A percentile compares a stretch with the other conserved stretches of the same genome.
phyloP scores from a whole-genome alignment of 2,888 invertebrate species.

The Tanypteryx hageni region DNA sequence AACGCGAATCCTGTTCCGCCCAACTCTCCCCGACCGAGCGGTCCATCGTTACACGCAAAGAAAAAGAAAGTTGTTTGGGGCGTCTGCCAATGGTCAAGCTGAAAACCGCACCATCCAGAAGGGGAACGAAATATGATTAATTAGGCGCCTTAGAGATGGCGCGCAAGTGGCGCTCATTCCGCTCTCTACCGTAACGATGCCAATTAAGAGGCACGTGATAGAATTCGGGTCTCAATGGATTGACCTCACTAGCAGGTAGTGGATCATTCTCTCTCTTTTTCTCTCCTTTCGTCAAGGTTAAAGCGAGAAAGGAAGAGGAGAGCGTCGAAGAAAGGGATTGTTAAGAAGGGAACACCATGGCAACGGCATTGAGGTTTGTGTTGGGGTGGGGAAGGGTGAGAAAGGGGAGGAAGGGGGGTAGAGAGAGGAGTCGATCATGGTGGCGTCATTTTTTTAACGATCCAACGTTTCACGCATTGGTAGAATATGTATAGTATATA shows the following conservation, averaged over 20 bases:
- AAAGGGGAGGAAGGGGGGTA: not conserved
- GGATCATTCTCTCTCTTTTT: no score
- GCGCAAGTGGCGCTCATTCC: not conserved
- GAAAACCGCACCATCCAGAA: not conserved
- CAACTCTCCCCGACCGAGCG: no score
- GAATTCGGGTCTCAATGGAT: conserved; percentile 46
- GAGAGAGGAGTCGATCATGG: not conserved
- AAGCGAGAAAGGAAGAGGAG: not conserved
- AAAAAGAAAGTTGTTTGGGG: no score
- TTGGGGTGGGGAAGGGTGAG: not conserved
- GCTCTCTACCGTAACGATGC: conserved; percentile 7
- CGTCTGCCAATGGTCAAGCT: no score
- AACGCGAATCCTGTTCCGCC: no score
- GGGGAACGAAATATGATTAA: conserved; percentile 34
- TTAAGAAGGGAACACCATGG: not conserved
- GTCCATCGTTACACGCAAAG: no score
- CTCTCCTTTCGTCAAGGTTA: not conserved
- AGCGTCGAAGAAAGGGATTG: not conserved
- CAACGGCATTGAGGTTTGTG: no score
- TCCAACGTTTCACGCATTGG: not conserved
- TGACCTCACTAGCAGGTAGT: not conserved
- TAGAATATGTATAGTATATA: no score
- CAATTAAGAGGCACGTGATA: conserved; percentile 51
- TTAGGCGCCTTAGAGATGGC: conserved; percentile 34
- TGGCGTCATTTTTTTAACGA: not conserved